Percentiles rank a stretch among this genome's conserved stretches.
These are phyloP conservation scores for Dione vanillae DNA, from an alignment of 2,888 invertebrate genomes.

Conservation along the genomic window DNA sequence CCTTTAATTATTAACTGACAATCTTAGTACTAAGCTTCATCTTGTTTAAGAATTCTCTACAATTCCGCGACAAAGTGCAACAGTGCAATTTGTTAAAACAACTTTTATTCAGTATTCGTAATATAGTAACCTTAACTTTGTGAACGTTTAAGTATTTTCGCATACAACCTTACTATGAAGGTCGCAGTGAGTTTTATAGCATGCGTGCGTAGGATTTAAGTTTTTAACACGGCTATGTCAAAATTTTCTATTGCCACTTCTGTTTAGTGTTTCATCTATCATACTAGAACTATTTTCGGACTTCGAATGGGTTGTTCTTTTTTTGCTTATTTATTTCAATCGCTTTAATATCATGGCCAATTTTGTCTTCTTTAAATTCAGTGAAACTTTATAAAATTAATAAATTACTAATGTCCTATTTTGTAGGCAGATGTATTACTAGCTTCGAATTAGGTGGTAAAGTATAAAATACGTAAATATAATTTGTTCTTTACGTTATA, in stretches of 20 bases:
- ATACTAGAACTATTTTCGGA: not conserved
- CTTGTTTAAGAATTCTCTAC: not conserved
- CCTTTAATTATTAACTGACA: too few species aligned
- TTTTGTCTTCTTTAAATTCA: too few species aligned
- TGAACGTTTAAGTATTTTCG: constrained; percentile 40
- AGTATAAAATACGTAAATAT: too few species aligned
- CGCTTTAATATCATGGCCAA: too few species aligned
- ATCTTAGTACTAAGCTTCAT: too few species aligned
- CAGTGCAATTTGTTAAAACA: constrained; percentile 42
- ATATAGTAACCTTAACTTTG: constrained; percentile 44
- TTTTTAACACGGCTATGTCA: constrained; percentile 19
- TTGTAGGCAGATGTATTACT: too few species aligned
- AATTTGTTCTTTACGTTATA: too few species aligned
- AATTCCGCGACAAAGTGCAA: not conserved
- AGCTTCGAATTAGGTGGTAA: too few species aligned
- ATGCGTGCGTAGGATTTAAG: constrained; percentile 35
- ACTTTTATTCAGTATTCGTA: constrained; percentile 48
- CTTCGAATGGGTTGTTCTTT: not conserved
- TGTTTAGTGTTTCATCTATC: not conserved
- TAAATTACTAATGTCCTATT: too few species aligned
- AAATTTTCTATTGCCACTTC: constrained; percentile 19
- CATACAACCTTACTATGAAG: constrained; percentile 39
- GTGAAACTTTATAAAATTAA: too few species aligned
- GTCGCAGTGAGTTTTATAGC: constrained; percentile 32
- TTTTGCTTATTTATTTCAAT: not conserved